Conservation (phyloP, 2,888 invertebrate species). For the Lasius fuliginosus region DNA sequence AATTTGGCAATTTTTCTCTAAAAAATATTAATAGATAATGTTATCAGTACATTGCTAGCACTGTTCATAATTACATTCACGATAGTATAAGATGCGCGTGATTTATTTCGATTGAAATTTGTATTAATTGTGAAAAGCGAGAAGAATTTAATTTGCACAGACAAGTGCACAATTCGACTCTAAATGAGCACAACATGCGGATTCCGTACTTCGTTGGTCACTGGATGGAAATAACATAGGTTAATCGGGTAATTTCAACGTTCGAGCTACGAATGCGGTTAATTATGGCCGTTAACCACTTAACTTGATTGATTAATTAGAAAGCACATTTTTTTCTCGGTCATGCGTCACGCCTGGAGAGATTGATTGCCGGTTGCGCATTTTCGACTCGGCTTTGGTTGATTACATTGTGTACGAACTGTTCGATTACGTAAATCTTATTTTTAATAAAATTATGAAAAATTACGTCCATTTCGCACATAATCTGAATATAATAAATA, state of each 20-base stretch:
- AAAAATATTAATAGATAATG: neutral
- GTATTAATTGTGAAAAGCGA: neutral
- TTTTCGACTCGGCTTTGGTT: constrained; percentile 36
- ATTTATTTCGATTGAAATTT: constrained; percentile 18
- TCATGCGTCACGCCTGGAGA: constrained; percentile 35
- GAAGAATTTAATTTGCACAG: constrained; percentile 28
- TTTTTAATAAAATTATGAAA: neutral
- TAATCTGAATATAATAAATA: neutral
- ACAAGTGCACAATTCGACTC: constrained; percentile 29
- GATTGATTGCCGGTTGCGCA: constrained; percentile 40
- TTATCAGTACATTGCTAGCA: neutral
- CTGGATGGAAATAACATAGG: constrained; percentile 59
- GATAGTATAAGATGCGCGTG: neutral
- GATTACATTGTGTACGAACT: constrained; percentile 1
- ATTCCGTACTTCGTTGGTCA: constrained; percentile 34
- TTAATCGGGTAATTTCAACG: constrained; percentile 72
- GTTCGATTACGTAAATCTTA: neutral
- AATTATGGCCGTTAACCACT: constrained; percentile 72
- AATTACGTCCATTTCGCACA: neutral
- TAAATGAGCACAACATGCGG: constrained; percentile 28
- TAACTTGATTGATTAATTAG: constrained; percentile 73
- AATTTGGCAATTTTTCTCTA: neutral
- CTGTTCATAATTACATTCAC: neutral
- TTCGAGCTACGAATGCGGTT: constrained; percentile 62
- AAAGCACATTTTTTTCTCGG: constrained; percentile 61